Conservation (phyloP, 1,140 invertebrate species). For the Drosophila persimilis region DNA sequence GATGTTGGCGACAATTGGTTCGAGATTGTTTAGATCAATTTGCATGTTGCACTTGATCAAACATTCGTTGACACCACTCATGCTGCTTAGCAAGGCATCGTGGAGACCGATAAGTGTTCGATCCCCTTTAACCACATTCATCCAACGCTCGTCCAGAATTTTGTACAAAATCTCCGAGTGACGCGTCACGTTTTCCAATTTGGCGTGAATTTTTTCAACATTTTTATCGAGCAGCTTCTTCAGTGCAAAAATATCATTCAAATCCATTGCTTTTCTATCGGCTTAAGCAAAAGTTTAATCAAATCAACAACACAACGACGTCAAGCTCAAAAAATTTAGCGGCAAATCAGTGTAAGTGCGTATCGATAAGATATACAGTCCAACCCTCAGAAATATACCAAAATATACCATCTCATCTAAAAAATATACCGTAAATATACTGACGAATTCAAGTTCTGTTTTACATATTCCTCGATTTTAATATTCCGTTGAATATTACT, state of each 20-base stretch:
- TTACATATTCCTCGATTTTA: no score
- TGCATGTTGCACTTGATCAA: constrained; percentile 49
- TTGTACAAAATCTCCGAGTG: constrained; percentile 19
- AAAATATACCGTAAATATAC: no score
- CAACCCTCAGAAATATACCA: no score
- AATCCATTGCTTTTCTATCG: constrained; percentile 12
- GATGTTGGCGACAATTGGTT: background rate
- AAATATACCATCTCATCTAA: no score
- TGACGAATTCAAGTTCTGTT: no score
- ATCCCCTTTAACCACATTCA: constrained; percentile 12
- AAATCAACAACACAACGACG: no score
- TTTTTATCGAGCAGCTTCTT: constrained; percentile 39
- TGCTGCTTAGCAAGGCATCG: constrained; percentile 36
- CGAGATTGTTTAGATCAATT: constrained; percentile 35
- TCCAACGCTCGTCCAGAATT: constrained; percentile 28
- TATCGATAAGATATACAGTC: no score
- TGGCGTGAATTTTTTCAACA: constrained; percentile 38
- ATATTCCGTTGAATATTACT: no score
- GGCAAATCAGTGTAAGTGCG: no score
- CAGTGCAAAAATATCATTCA: constrained; percentile 30
- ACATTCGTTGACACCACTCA: constrained; percentile 43
- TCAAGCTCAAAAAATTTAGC: no score
- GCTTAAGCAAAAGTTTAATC: background rate
- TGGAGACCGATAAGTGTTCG: constrained; percentile 30
- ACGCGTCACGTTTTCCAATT: constrained; percentile 19